Evolutionary conservation across 1,140 invertebrate genomes (phyloP).

Genomic region (Ostrea edulis): DNA sequence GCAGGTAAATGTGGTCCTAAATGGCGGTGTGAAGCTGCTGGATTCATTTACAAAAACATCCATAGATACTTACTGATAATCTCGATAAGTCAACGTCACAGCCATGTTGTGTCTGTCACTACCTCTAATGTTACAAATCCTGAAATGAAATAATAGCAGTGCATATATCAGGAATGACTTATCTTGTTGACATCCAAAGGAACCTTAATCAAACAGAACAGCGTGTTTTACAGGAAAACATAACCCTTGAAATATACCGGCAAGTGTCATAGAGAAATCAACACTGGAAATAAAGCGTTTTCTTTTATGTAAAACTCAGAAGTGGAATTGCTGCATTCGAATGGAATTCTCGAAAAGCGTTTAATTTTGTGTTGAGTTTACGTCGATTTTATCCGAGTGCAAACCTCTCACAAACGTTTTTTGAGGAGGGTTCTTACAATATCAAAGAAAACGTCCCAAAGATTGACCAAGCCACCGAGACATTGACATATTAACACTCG

Average conservation of each 20-base stretch:
- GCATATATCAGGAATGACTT: background rate
- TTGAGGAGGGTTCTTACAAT: too few relatives aligned
- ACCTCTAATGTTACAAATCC: background rate
- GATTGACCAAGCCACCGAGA: too few relatives aligned
- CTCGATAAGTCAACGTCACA: slow-evolving; percentile 25
- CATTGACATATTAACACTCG: too few relatives aligned
- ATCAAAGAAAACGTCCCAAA: too few relatives aligned
- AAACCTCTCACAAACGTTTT: too few relatives aligned
- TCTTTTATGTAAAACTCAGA: background rate
- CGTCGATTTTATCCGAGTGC: too few relatives aligned
- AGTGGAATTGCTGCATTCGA: background rate
- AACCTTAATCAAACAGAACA: slow-evolving; percentile 23
- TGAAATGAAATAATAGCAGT: background rate
- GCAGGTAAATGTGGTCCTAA: too few relatives aligned
- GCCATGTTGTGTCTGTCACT: background rate
- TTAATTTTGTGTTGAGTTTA: too few relatives aligned
- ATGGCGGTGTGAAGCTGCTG: background rate
- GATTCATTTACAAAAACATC: background rate
- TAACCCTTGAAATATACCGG: background rate
- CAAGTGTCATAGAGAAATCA: background rate
- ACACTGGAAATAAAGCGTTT: background rate
- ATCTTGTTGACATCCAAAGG: background rate
- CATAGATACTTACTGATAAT: slow-evolving; percentile 40
- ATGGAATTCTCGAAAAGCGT: too few relatives aligned
- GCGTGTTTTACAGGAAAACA: background rate